Evolutionary conservation across 2,797 vertebrate genomes (phyloP).

Genomic region (Echeneis naucrates): DNA sequence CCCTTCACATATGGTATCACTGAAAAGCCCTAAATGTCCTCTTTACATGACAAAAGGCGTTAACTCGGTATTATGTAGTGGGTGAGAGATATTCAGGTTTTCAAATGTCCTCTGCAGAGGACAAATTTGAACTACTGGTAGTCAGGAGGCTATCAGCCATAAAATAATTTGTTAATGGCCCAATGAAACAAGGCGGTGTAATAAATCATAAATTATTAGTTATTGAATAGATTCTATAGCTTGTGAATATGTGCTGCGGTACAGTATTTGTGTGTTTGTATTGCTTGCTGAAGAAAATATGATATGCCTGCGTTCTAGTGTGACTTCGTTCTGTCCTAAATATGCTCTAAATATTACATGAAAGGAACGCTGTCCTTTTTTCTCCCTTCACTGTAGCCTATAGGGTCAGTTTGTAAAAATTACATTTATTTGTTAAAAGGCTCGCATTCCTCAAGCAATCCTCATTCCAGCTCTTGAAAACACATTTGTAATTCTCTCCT

Average conservation of each 20-base stretch:
- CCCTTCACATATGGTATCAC: no score
- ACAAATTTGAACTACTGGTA: no score
- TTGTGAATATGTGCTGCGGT: not conserved
- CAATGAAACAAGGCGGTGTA: slow-evolving; percentile 31
- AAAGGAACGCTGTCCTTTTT: not conserved
- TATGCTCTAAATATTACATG: slow-evolving; percentile 3
- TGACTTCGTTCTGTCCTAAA: not conserved
- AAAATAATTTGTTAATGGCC: slow-evolving; percentile 63
- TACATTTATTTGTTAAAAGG: slow-evolving; percentile 60
- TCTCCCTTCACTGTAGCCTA: slow-evolving; percentile 10
- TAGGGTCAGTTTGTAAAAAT: slow-evolving; percentile 46
- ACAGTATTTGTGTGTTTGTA: not conserved
- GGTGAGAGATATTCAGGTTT: no score
- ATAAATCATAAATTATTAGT: no score
- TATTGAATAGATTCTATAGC: not conserved
- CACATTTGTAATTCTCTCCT: slow-evolving; percentile 68
- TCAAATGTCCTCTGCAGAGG: no score
- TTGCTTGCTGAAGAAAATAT: not conserved
- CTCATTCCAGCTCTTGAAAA: slow-evolving; percentile 60
- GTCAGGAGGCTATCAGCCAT: no score
- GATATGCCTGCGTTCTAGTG: not conserved
- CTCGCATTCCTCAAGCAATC: slow-evolving; percentile 57
- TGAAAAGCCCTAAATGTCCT: no score
- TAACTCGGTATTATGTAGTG: no score
- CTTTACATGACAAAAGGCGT: no score